Conservation (phyloP, 2,888 invertebrate genomes). For the Cyclophora punctaria region DNA sequence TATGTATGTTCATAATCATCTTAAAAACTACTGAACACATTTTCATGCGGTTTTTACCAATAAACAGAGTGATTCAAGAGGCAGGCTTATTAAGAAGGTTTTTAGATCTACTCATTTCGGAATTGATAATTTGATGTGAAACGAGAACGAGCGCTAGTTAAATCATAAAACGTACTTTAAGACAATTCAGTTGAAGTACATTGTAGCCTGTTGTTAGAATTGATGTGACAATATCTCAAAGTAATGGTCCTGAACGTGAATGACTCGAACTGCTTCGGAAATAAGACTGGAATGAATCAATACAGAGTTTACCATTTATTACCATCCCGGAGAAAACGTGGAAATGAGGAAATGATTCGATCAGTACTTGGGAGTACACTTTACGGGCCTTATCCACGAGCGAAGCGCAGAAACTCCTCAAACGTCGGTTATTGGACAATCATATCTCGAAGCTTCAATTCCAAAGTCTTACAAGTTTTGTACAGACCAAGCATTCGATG, state of each 20-base stretch:
- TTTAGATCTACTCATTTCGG: too few species aligned
- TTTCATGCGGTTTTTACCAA: too few species aligned
- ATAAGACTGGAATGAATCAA: conserved; percentile 39
- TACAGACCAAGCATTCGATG: conserved; percentile 4
- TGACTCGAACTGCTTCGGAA: not conserved
- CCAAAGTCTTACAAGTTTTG: conserved; percentile 5
- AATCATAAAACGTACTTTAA: too few species aligned
- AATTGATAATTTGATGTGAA: too few species aligned
- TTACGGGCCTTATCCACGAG: conserved; percentile 16
- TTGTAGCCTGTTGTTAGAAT: too few species aligned
- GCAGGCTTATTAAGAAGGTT: too few species aligned
- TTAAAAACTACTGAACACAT: too few species aligned
- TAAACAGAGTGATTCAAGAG: too few species aligned
- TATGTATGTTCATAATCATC: too few species aligned
- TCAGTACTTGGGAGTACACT: conserved; percentile 33
- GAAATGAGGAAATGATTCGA: conserved; percentile 40
- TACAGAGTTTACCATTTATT: conserved; percentile 40
- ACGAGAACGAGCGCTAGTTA: too few species aligned
- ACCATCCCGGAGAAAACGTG: conserved; percentile 30
- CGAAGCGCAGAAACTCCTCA: conserved; percentile 9
- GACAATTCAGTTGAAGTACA: too few species aligned
- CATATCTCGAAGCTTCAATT: conserved; percentile 6
- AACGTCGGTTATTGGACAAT: conserved; percentile 11
- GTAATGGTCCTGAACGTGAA: not conserved
- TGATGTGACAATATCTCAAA: too few species aligned